Conservation (phyloP, 2,888 invertebrate genomes). For the Augiades crinisus region DNA sequence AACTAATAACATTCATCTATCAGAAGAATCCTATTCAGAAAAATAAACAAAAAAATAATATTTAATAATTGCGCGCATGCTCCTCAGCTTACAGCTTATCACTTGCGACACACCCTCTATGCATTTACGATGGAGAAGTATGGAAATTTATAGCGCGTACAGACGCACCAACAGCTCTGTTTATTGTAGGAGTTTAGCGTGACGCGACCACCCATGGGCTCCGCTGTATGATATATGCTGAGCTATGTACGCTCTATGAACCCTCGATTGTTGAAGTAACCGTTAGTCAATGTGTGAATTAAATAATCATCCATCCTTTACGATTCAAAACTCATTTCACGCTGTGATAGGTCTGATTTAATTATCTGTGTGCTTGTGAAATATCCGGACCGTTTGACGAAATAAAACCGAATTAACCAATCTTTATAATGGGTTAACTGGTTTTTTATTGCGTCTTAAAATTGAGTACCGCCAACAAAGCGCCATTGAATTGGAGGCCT, state of each 20-base stretch:
- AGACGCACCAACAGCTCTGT: slow-evolving; percentile 43
- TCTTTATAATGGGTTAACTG: slow-evolving; percentile 8
- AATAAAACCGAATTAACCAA: slow-evolving; percentile 19
- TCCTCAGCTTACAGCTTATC: slow-evolving; percentile 17
- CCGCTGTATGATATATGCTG: slow-evolving; percentile 30
- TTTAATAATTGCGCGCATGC: too few species aligned
- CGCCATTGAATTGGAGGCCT: not conserved
- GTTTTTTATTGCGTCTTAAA: slow-evolving; percentile 11
- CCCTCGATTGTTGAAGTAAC: slow-evolving; percentile 22
- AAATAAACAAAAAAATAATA: too few species aligned
- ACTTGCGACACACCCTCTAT: slow-evolving; percentile 31
- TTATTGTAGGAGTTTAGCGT: slow-evolving; percentile 44
- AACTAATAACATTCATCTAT: too few species aligned
- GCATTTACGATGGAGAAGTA: slow-evolving; percentile 53
- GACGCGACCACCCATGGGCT: slow-evolving; percentile 43
- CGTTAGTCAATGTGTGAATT: slow-evolving; percentile 20
- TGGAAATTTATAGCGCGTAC: slow-evolving; percentile 60
- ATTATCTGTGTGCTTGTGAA: slow-evolving; percentile 18
- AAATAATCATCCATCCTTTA: slow-evolving; percentile 13
- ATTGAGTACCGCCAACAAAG: not conserved
- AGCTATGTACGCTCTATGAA: too few species aligned
- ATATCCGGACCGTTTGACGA: slow-evolving; percentile 17
- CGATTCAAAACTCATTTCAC: slow-evolving; percentile 24
- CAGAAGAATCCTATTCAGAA: too few species aligned
- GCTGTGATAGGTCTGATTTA: slow-evolving; percentile 4